These are phyloP conservation scores for Trichosurus vulpecula DNA, from an alignment of 2,797 vertebrate genomes.

Conservation along the genomic window DNA sequence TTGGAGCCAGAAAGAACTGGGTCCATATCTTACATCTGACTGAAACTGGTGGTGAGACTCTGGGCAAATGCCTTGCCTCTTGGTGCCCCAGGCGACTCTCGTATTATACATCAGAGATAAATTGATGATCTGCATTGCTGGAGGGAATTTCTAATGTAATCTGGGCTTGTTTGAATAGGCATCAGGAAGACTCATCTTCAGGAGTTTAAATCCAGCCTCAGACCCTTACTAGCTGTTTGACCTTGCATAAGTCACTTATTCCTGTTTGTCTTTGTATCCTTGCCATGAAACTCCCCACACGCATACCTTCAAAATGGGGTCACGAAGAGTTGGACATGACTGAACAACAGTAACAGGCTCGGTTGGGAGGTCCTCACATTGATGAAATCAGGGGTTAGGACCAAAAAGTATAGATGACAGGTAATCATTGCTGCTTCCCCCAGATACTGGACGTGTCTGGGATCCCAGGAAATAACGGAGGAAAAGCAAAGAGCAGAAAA, in stretches of 20 bases:
- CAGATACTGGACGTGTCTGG: background rate
- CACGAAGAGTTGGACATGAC: background rate
- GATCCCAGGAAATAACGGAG: background rate
- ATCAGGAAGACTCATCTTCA: background rate
- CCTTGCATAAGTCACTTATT: background rate
- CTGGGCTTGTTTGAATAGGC: background rate
- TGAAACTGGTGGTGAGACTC: background rate
- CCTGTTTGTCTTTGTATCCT: background rate
- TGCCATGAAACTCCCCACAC: too few relatives aligned
- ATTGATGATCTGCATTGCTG: background rate
- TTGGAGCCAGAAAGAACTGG: background rate
- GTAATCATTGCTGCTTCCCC: background rate
- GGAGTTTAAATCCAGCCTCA: background rate
- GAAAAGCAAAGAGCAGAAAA: background rate
- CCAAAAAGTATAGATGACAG: background rate
- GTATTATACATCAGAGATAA: background rate
- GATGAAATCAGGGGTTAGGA: background rate
- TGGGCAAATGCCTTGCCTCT: background rate
- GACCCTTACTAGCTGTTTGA: background rate
- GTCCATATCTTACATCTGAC: background rate
- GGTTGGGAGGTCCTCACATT: background rate
- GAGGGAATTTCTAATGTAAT: background rate
- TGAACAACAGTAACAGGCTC: background rate
- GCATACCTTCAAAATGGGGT: too few relatives aligned
- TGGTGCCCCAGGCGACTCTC: background rate